Percentiles rank a stretch among this genome's conserved stretches.
Conservation (phyloP, 2,888 invertebrate species). For the Xestia rhomboidea region DNA sequence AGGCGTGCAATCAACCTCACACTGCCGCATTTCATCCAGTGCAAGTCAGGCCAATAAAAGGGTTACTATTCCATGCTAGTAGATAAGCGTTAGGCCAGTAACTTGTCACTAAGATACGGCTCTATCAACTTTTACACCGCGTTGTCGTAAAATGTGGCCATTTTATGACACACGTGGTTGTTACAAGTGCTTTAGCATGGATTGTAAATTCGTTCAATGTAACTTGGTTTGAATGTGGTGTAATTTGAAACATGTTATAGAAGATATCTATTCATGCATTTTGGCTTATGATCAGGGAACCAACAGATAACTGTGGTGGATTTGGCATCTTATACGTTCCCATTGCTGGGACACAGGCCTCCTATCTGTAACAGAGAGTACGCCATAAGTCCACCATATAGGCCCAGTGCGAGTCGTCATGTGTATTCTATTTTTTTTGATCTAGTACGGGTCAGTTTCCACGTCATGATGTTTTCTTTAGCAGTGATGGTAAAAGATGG, state of each 20-base stretch:
- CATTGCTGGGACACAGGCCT: not conserved
- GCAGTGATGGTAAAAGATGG: not conserved
- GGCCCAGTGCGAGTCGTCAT: not conserved
- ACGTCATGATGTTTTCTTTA: not conserved
- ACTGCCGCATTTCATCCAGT: not conserved
- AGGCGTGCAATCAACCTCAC: not conserved
- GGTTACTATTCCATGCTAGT: conserved; percentile 4
- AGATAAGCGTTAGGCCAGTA: conserved; percentile 28
- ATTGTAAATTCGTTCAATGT: conserved; percentile 24
- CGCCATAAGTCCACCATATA: not conserved
- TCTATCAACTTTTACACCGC: conserved; percentile 43
- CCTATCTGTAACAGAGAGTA: not conserved
- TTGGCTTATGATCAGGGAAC: not conserved
- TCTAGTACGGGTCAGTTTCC: not conserved
- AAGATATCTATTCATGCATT: not conserved
- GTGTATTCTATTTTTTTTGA: not conserved
- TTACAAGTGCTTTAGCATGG: conserved; percentile 41
- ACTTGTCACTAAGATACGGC: conserved; percentile 41
- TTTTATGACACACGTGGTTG: conserved; percentile 42
- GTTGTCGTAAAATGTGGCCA: conserved; percentile 47
- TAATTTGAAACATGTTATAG: conserved; percentile 6
- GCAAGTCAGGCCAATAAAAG: conserved; percentile 27
- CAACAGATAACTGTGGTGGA: not conserved
- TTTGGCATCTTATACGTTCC: not conserved
- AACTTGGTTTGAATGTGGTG: not conserved